Percentiles rank a stretch among this genome's conserved stretches.
phyloP scores from a whole-genome alignment of 2,888 invertebrate genomes.

The Torymus texanus region DNA sequence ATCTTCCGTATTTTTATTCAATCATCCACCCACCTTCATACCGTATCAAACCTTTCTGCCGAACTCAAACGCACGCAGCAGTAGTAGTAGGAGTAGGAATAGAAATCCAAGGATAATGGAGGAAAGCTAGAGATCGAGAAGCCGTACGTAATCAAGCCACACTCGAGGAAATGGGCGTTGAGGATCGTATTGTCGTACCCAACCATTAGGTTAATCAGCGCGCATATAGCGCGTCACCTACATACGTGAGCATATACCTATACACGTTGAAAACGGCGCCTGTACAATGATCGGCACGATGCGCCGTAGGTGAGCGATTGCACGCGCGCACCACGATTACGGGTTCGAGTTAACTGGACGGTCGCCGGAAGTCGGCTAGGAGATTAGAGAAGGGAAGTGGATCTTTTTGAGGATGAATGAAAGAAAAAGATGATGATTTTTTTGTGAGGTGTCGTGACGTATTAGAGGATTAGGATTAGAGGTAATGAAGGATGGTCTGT shows the following conservation, averaged over 20 bases:
- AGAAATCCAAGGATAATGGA: neutral
- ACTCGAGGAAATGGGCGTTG: constrained; percentile 58
- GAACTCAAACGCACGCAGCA: too few relatives aligned
- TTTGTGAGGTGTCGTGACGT: too few relatives aligned
- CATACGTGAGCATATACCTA: neutral
- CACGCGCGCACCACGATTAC: neutral
- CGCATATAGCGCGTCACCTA: constrained; percentile 21
- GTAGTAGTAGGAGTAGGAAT: neutral
- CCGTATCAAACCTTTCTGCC: too few relatives aligned
- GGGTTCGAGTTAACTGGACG: neutral
- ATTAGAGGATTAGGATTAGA: too few relatives aligned
- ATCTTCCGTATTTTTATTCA: too few relatives aligned
- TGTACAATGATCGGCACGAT: neutral
- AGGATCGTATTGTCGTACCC: constrained; percentile 47
- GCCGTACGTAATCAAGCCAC: constrained; percentile 12
- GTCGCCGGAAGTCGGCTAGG: constrained; percentile 7
- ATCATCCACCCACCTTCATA: too few relatives aligned
- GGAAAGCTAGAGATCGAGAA: neutral
- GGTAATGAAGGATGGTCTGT: too few relatives aligned
- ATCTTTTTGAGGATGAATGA: too few relatives aligned
- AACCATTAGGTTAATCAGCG: constrained; percentile 61
- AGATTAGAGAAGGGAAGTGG: neutral
- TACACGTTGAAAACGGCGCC: neutral
- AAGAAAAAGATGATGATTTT: too few relatives aligned
- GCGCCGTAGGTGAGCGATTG: neutral